Percentiles rank a stretch among this genome's conserved stretches.
Evolutionary conservation across 2,797 vertebrate species (phyloP).

Genomic region (Harpagifer antarcticus): DNA sequence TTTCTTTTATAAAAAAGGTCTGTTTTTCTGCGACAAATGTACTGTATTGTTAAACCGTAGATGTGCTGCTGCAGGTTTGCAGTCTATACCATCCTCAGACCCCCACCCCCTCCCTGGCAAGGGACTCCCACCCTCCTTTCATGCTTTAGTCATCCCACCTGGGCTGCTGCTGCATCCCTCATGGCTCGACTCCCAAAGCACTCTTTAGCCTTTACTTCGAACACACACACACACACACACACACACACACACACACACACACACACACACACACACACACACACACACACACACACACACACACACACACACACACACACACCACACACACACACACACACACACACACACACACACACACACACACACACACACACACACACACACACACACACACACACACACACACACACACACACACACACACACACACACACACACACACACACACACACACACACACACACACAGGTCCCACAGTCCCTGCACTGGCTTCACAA

Average conservation of each 20-base stretch:
- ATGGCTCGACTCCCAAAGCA: conserved; percentile 71
- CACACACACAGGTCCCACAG: conserved; percentile 23
- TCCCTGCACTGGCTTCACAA: conserved; percentile 41
- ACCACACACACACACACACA: too few relatives aligned
- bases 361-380: too few relatives aligned
- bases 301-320: conserved; percentile 22
- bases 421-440: too few relatives aligned
- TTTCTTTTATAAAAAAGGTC: conserved; percentile 31
- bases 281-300: background rate
- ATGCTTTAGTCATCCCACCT: conserved; percentile 72
- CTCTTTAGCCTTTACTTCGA: conserved; percentile 67
- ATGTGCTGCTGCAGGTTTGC: conserved; percentile 52
- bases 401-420: conserved; percentile 30
- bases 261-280: conserved; percentile 5
- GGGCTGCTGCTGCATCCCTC: conserved; percentile 70
- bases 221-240: conserved; percentile 7
- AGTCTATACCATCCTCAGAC: conserved; percentile 48
- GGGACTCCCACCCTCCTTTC: conserved; percentile 68
- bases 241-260: conserved; percentile 30
- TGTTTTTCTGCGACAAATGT: conserved; percentile 23
- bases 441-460: conserved; percentile 29
- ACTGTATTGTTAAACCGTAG: conserved; percentile 10
- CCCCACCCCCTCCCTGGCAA: conserved; percentile 30
- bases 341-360: too few relatives aligned
- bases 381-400: conserved; percentile 29